phyloP scores from a whole-genome alignment of 2,113 vertebrate genomes.

The Furnarius figulus region DNA sequence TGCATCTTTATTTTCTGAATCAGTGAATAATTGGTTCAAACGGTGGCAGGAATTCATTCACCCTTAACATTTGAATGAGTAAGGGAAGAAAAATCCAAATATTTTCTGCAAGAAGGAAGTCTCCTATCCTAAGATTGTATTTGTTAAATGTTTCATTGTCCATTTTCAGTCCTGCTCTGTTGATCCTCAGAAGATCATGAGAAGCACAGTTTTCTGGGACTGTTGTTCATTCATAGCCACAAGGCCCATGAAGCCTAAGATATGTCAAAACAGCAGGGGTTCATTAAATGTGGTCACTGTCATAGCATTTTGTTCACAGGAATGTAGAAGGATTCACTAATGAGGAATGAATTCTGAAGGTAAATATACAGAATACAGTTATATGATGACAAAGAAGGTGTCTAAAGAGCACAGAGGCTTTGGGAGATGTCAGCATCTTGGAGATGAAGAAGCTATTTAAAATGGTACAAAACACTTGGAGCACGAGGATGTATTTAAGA shows the following conservation, averaged over 20 bases:
- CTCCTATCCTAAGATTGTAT: background rate
- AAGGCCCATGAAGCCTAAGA: background rate
- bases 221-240: background rate
- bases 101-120: background rate
- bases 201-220: background rate
- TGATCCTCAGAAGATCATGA: background rate
- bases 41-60: background rate
- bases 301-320: background rate
- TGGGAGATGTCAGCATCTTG: background rate
- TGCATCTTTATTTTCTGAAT: constrained; percentile 35
- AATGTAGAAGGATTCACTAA: background rate
- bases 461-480: background rate
- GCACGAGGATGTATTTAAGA: background rate
- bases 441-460: background rate
- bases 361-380: background rate
- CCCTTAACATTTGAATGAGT: background rate
- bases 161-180: background rate
- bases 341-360: background rate
- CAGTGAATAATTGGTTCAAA: constrained; percentile 51
- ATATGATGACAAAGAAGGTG: background rate
- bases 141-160: background rate
- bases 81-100: background rate
- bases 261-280: constrained; percentile 9
- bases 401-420: background rate
- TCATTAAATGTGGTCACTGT: constrained; percentile 18